phyloP scores from a whole-genome alignment of 2,797 vertebrate genomes.

The Antennarius maculatus region DNA sequence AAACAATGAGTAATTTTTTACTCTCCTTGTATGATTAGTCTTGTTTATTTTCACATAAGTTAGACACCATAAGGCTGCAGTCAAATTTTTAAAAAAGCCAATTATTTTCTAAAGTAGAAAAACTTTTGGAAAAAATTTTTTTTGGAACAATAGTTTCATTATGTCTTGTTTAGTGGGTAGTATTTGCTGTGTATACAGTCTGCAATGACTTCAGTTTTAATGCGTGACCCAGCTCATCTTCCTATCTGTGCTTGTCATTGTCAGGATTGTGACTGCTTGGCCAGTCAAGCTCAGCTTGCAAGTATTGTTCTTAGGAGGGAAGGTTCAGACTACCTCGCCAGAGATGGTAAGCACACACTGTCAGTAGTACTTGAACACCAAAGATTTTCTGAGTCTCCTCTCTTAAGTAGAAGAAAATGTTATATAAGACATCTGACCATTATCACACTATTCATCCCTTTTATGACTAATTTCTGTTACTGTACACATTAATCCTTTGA shows the following conservation, averaged over 20 bases:
- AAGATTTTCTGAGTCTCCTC: background rate
- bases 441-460: background rate
- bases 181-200: background rate
- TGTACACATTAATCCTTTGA: background rate
- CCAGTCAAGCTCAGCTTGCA: constrained; percentile 91
- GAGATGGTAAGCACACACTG: constrained; percentile 83
- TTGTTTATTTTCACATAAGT: no score
- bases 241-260: constrained; percentile 22
- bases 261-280: constrained; percentile 89
- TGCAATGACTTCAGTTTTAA: background rate
- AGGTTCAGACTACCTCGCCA: constrained; percentile 88
- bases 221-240: background rate
- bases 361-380: background rate
- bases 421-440: background rate
- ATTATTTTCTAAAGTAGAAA: no score
- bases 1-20: no score
- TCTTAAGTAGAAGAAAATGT: constrained; percentile 1
- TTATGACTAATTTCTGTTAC: background rate
- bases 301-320: constrained; percentile 90
- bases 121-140: no score
- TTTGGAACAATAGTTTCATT: background rate
- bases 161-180: no score
- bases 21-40: no score
- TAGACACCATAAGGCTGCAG: no score
- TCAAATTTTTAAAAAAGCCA: no score